These are phyloP conservation scores for Bombus balteatus DNA, from an alignment of 1,140 invertebrate genomes.

Conservation along the genomic window DNA sequence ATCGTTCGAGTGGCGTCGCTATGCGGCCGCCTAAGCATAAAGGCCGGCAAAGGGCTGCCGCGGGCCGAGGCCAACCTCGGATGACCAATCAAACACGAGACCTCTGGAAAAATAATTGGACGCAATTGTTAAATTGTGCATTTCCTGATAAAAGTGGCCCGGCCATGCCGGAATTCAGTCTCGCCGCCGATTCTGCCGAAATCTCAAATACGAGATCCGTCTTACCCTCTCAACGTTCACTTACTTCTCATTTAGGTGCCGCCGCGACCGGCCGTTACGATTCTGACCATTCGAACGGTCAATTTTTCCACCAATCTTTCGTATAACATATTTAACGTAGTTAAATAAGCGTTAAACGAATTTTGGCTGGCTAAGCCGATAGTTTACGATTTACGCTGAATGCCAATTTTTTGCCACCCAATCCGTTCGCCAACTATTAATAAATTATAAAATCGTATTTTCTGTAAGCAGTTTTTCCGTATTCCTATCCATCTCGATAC, in stretches of 20 bases:
- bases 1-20: slow-evolving; percentile 44
- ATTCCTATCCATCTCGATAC: too few species aligned
- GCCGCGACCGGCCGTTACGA: too few species aligned
- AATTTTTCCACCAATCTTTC: too few species aligned
- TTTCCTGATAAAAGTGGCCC: slow-evolving; percentile 74
- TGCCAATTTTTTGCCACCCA: too few species aligned
- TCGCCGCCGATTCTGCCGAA: slow-evolving; percentile 57
- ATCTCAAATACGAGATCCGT: slow-evolving; percentile 34
- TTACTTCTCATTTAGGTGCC: neutral
- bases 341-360: neutral
- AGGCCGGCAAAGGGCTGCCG: slow-evolving; percentile 37
- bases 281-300: neutral
- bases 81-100: slow-evolving; percentile 71
- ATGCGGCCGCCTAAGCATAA: neutral
- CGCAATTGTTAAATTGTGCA: slow-evolving; percentile 79
- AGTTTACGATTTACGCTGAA: neutral
- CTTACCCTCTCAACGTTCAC: too few species aligned
- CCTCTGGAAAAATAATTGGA: slow-evolving; percentile 77
- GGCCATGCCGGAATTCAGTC: slow-evolving; percentile 51
- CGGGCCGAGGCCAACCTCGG: slow-evolving; percentile 50
- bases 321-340: too few species aligned
- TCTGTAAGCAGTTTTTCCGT: too few species aligned
- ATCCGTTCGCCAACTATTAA: neutral
- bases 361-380: neutral
- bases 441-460: too few species aligned